Percentiles rank a stretch among this genome's conserved stretches.
Evolutionary conservation across 2,797 vertebrate genomes (phyloP).

Genomic region (Okamejei kenojei): DNA sequence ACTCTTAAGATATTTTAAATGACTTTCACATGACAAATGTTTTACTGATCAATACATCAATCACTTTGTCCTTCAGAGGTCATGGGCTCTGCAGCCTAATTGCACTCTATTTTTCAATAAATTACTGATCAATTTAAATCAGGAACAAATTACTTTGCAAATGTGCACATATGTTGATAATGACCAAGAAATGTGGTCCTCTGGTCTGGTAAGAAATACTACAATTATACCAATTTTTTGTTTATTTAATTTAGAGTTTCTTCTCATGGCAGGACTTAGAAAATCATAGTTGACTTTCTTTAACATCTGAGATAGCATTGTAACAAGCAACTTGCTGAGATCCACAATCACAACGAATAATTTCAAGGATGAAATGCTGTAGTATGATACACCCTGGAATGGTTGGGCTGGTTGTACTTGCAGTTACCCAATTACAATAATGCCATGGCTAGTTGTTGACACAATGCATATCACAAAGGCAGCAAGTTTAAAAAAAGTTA

Average conservation of each 20-base stretch:
- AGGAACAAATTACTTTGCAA: conserved; percentile 7
- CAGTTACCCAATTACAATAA: not conserved
- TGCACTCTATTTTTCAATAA: conserved; percentile 35
- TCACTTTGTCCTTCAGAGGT: not conserved
- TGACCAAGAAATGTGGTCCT: not conserved
- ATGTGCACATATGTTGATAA: not conserved
- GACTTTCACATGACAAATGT: not conserved
- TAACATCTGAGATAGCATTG: not conserved
- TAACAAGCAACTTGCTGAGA: not conserved
- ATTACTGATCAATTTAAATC: conserved; percentile 25
- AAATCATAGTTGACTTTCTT: not conserved
- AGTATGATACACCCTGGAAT: not conserved
- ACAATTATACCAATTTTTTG: not conserved
- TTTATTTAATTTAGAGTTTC: not conserved
- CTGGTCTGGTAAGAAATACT: not conserved
- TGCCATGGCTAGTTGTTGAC: not conserved
- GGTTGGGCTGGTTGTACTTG: not conserved
- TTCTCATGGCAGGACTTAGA: not conserved
- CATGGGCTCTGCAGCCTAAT: not conserved
- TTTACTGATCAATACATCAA: conserved; percentile 20
- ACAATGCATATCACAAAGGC: not conserved
- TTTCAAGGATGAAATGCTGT: not conserved
- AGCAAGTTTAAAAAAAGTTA: no score
- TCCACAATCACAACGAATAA: not conserved
- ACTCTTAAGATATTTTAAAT: not conserved